These are phyloP conservation scores for Leptopilina boulardi DNA, from an alignment of 1,140 invertebrate genomes.

Conservation along the genomic window DNA sequence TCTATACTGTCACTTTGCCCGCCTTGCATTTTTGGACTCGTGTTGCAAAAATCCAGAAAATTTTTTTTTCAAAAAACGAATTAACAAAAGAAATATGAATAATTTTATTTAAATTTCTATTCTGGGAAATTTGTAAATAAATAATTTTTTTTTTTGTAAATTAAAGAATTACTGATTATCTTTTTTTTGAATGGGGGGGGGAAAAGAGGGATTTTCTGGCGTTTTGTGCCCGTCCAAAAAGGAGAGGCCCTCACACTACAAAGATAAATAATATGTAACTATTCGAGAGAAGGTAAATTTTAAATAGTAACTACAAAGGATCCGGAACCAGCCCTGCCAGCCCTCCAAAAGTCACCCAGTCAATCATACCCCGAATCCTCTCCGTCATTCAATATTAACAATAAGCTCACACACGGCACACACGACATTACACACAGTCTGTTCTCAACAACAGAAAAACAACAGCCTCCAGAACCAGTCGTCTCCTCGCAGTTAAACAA, in stretches of 20 bases:
- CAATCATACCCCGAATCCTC: slow-evolving; percentile 47
- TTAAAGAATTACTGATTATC: background rate
- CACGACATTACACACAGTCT: slow-evolving; percentile 57
- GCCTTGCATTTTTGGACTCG: slow-evolving; percentile 60
- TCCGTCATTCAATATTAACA: slow-evolving; percentile 53
- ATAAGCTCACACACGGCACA: slow-evolving; percentile 55
- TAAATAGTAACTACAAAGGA: slow-evolving; percentile 41
- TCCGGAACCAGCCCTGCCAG: slow-evolving; percentile 42
- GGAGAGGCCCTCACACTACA: slow-evolving; percentile 57
- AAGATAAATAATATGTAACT: slow-evolving; percentile 56
- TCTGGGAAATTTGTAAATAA: background rate
- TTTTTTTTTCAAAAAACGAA: background rate
- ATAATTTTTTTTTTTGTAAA: background rate
- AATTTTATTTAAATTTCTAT: too few species aligned
- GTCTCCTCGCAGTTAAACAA: slow-evolving; percentile 71
- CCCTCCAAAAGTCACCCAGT: slow-evolving; percentile 56
- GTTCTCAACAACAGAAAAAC: slow-evolving; percentile 61
- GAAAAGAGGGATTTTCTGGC: background rate
- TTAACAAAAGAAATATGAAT: too few species aligned
- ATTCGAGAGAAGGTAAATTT: slow-evolving; percentile 46
- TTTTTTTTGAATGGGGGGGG: background rate
- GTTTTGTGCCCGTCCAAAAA: slow-evolving; percentile 41
- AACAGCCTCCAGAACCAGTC: slow-evolving; percentile 73
- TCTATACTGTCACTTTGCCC: slow-evolving; percentile 68
- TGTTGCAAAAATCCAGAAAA: background rate